Conservation (phyloP, 2,888 invertebrate species). For the Volucella zonaria region DNA sequence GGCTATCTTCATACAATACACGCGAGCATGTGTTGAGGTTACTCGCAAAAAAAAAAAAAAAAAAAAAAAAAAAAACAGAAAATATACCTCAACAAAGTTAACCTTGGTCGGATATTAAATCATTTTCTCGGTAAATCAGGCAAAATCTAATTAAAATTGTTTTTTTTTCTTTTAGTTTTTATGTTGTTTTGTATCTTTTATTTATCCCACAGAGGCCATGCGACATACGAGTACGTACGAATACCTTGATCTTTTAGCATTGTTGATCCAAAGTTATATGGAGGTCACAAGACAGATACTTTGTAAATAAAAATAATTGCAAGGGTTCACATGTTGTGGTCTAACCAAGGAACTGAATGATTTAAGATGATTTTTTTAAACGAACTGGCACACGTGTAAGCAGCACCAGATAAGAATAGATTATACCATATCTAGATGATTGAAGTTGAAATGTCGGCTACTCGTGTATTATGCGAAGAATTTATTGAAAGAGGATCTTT, state of each 20-base stretch:
- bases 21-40: too few species aligned
- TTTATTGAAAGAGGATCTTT: too few species aligned
- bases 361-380: too few species aligned
- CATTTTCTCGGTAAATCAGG: conserved; percentile 53
- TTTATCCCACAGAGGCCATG: conserved; percentile 16
- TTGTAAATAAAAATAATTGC: too few species aligned
- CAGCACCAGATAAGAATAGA: too few species aligned
- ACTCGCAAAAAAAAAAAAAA: background rate
- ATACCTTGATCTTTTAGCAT: background rate
- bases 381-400: too few species aligned
- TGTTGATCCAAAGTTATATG: conserved; percentile 28
- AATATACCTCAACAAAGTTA: conserved; percentile 14
- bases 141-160: conserved; percentile 35
- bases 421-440: too few species aligned
- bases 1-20: too few species aligned
- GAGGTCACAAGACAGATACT: conserved; percentile 2
- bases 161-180: conserved; percentile 14
- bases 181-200: background rate
- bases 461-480: too few species aligned
- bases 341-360: too few species aligned
- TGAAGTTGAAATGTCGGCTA: too few species aligned
- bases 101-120: conserved; percentile 44
- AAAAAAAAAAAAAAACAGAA: background rate
- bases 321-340: too few species aligned
- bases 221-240: background rate